These are phyloP conservation scores for Heliconius hortense DNA, from an alignment of 2,888 invertebrate species.

Conservation along the genomic window DNA sequence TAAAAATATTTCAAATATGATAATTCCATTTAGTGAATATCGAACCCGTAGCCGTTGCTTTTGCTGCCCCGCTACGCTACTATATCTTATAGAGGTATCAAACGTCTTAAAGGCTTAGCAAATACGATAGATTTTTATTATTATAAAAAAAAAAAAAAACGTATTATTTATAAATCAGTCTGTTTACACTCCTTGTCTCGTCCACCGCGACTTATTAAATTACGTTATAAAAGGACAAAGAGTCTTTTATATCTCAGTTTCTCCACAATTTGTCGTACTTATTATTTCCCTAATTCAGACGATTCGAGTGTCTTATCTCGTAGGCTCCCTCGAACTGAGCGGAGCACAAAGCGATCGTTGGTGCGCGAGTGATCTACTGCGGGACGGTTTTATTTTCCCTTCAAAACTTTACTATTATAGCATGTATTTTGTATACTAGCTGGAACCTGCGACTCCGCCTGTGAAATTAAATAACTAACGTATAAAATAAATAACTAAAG, in stretches of 20 bases:
- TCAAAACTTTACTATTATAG: neutral
- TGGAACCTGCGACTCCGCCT: neutral
- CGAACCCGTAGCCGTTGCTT: too few relatives aligned
- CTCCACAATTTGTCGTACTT: constrained; percentile 17
- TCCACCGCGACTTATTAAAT: constrained; percentile 9
- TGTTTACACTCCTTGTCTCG: neutral
- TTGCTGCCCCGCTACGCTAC: neutral
- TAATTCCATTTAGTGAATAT: too few relatives aligned
- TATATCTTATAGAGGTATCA: too few relatives aligned
- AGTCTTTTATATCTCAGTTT: constrained; percentile 16
- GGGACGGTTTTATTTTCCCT: constrained; percentile 11
- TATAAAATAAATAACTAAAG: too few relatives aligned
- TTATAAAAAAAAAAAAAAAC: too few relatives aligned
- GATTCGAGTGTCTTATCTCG: constrained; percentile 20
- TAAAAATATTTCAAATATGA: too few relatives aligned
- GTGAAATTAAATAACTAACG: too few relatives aligned
- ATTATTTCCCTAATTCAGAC: constrained; percentile 16
- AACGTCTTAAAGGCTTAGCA: neutral
- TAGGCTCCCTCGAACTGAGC: neutral
- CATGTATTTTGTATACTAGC: neutral
- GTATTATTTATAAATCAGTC: neutral
- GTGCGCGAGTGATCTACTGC: constrained; percentile 18
- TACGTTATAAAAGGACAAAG: constrained; percentile 9
- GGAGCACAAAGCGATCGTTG: constrained; percentile 9
- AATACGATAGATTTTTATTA: neutral